These are phyloP conservation scores for Tetraodon nigroviridis DNA, from an alignment of 2,113 vertebrate genomes.

Conservation along the genomic window DNA sequence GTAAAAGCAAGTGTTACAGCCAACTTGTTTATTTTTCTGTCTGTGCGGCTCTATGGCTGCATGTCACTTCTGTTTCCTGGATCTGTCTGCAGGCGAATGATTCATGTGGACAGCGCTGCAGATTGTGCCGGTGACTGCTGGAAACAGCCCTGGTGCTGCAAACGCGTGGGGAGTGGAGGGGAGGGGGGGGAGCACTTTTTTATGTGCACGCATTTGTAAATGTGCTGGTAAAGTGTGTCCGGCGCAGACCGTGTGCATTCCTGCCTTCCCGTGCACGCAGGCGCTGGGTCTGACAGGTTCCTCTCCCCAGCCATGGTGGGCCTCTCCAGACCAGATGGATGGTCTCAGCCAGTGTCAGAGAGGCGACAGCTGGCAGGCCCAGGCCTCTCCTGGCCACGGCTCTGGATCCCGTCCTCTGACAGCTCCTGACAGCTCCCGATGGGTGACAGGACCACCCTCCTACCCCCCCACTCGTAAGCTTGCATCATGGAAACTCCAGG, in stretches of 20 bases:
- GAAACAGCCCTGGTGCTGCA: conserved; percentile 29
- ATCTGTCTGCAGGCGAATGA: conserved; percentile 42
- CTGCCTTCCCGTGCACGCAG: conserved; percentile 33
- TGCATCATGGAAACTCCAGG: conserved; percentile 63
- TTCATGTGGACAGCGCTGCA: conserved; percentile 51
- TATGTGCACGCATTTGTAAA: conserved; percentile 9
- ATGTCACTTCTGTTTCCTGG: conserved; percentile 51
- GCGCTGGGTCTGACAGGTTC: conserved; percentile 42
- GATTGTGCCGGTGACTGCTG: conserved; percentile 45
- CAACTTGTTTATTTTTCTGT: conserved; percentile 63
- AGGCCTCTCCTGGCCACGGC: conserved; percentile 55
- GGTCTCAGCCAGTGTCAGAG: conserved; percentile 68
- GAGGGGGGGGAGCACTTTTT: neutral
- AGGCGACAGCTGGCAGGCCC: conserved; percentile 71
- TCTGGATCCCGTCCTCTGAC: conserved; percentile 71
- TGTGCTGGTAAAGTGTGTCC: conserved; percentile 23
- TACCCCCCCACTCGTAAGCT: conserved; percentile 34
- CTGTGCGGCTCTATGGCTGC: conserved; percentile 45
- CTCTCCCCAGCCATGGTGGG: conserved; percentile 58
- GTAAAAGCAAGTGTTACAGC: conserved; percentile 23
- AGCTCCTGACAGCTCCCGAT: conserved; percentile 65
- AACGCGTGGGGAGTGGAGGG: neutral
- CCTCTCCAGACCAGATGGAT: conserved; percentile 71
- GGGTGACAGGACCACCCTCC: conserved; percentile 47
- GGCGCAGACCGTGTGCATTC: conserved; percentile 24